Evolutionary conservation across 2,797 vertebrate species (phyloP).

Genomic region (Paramormyrops hopkinsi): DNA sequence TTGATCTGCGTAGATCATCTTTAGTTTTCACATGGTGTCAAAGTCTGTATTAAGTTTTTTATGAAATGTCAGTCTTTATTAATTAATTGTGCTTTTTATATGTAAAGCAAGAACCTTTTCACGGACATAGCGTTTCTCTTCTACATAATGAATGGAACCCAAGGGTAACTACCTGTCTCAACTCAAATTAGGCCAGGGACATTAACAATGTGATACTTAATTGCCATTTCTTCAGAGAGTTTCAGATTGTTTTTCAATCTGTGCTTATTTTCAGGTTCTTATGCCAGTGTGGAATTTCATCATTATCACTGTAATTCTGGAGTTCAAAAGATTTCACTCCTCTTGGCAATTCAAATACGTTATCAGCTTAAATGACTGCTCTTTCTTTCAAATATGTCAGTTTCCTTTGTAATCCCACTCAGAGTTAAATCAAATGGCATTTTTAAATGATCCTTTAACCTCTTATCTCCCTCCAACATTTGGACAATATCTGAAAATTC

Average conservation of each 20-base stretch:
- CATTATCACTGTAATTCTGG: not conserved
- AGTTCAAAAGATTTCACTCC: not conserved
- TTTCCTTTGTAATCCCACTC: not conserved
- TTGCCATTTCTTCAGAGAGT: not conserved
- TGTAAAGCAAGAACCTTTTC: not conserved
- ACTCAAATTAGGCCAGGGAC: not conserved
- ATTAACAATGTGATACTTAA: slow-evolving; percentile 4
- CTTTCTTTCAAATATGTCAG: not conserved
- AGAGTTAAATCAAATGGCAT: not conserved
- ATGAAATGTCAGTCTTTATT: not conserved
- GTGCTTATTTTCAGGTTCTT: not conserved
- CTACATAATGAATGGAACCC: not conserved
- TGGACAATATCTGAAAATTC: not conserved
- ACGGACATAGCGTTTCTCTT: not conserved
- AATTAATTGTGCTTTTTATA: slow-evolving; percentile 6
- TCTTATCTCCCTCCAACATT: not conserved
- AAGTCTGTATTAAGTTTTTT: not conserved
- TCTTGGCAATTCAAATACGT: not conserved
- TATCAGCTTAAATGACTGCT: not conserved
- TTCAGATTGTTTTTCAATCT: not conserved
- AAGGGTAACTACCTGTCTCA: not conserved
- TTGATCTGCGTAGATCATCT: not conserved
- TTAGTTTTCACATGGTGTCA: not conserved
- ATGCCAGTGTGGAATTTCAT: not conserved
- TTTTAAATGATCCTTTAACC: not conserved